Evolutionary conservation across 2,888 invertebrate genomes (phyloP).

Genomic region (Macrophya annulata): DNA sequence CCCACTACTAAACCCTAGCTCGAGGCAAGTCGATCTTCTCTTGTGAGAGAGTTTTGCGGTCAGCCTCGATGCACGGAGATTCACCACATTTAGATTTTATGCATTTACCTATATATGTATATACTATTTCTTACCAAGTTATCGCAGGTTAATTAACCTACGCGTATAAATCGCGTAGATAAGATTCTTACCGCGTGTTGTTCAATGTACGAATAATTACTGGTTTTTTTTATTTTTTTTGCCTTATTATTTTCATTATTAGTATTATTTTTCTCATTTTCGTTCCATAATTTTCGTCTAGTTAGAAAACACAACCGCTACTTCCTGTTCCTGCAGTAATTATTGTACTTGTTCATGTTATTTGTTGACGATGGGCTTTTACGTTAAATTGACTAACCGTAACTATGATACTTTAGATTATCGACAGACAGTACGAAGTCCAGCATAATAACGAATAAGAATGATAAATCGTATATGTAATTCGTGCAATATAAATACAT

Average conservation of each 20-base stretch:
- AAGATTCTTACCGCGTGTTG: too few species aligned
- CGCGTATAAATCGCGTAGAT: too few species aligned
- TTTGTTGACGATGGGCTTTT: too few species aligned
- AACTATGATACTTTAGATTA: background rate
- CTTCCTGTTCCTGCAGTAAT: background rate
- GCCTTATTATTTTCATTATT: too few species aligned
- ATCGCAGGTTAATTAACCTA: background rate
- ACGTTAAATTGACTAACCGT: background rate
- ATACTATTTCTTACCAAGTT: background rate
- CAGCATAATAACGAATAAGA: background rate
- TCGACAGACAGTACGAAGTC: background rate
- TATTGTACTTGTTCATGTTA: background rate
- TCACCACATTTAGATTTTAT: background rate
- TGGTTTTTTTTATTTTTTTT: background rate
- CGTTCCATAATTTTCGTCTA: too few species aligned
- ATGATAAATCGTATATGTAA: background rate
- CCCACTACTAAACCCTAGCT: conserved; percentile 6
- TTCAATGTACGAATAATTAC: background rate
- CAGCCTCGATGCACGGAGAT: background rate
- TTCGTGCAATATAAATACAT: background rate
- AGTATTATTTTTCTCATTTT: too few species aligned
- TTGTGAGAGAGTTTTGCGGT: conserved; percentile 25
- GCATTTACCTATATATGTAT: background rate
- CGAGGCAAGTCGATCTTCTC: conserved; percentile 2
- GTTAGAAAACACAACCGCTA: background rate